A percentile compares a stretch with the other conserved stretches of the same genome.
phyloP scores from a whole-genome alignment of 2,888 invertebrate species.

The Microchrysa polita region DNA sequence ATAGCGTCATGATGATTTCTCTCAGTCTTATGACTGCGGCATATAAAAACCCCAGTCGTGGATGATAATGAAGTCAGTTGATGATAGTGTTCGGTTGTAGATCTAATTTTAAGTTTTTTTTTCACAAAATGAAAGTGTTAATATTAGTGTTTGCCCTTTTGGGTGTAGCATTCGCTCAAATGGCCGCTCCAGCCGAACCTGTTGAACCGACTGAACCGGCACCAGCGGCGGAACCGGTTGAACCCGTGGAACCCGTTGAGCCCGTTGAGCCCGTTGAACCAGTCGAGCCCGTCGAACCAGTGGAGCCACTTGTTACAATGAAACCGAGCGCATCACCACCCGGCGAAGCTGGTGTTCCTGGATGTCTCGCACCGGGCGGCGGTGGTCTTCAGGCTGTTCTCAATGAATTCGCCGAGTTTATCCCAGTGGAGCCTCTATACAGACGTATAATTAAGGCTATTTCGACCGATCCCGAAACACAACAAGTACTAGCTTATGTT shows the following conservation, averaged over 20 bases:
- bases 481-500: conserved; percentile 41
- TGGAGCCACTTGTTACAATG: not conserved
- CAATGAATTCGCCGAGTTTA: conserved; percentile 31
- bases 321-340: conserved; percentile 20
- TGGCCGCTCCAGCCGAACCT: not conserved
- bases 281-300: not conserved
- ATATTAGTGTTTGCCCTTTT: conserved; percentile 15
- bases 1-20: not conserved
- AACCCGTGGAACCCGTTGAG: not conserved
- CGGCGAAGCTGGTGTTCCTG: conserved; percentile 20
- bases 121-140: conserved; percentile 39
- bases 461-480: conserved; percentile 45
- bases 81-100: conserved; percentile 29
- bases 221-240: not conserved
- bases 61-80: conserved; percentile 37
- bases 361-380: conserved; percentile 39
- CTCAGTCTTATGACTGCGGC: conserved; percentile 33
- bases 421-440: conserved; percentile 34
- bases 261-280: not conserved
- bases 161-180: conserved; percentile 5
- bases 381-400: conserved; percentile 42
- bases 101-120: too few species aligned
- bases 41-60: conserved; percentile 25
- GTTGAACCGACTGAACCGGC: not conserved
- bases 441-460: conserved; percentile 38